Percentiles rank a stretch among this genome's conserved stretches.
Conservation (phyloP, 2,113 vertebrate species). For the Felis catus region DNA sequence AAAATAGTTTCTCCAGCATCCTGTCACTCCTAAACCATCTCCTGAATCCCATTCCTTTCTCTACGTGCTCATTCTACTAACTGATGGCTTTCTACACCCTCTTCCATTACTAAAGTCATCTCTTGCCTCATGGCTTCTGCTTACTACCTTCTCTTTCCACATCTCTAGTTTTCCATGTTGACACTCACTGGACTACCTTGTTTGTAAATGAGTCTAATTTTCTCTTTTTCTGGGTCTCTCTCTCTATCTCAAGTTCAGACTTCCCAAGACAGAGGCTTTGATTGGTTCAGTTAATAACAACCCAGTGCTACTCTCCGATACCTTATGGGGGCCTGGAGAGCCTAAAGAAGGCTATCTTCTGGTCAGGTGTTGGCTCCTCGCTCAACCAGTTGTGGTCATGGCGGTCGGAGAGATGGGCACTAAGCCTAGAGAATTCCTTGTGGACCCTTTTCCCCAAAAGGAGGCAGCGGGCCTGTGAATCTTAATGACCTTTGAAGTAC, state of each 20-base stretch:
- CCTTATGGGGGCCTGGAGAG: not conserved
- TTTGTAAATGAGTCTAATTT: not conserved
- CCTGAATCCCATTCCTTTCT: not conserved
- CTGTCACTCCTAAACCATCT: not conserved
- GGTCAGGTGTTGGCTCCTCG: not conserved
- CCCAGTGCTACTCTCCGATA: not conserved
- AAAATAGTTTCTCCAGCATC: not conserved
- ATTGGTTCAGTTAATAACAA: not conserved
- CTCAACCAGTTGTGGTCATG: not conserved
- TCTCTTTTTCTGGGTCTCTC: not conserved
- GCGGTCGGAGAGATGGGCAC: not conserved
- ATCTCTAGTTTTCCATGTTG: not conserved
- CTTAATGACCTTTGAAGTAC: not conserved
- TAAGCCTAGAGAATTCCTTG: not conserved
- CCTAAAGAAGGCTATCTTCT: not conserved
- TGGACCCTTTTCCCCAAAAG: not conserved
- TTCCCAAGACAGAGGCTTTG: not conserved
- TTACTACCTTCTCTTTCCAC: not conserved
- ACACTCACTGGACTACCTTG: not conserved
- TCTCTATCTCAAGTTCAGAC: not conserved
- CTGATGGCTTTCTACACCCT: not conserved
- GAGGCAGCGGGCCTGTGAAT: not conserved
- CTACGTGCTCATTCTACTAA: not conserved
- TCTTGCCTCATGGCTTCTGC: not conserved
- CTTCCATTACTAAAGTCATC: not conserved